These are phyloP conservation scores for Moxostoma hubbsi DNA, from an alignment of 2,797 vertebrate species.

Conservation along the genomic window DNA sequence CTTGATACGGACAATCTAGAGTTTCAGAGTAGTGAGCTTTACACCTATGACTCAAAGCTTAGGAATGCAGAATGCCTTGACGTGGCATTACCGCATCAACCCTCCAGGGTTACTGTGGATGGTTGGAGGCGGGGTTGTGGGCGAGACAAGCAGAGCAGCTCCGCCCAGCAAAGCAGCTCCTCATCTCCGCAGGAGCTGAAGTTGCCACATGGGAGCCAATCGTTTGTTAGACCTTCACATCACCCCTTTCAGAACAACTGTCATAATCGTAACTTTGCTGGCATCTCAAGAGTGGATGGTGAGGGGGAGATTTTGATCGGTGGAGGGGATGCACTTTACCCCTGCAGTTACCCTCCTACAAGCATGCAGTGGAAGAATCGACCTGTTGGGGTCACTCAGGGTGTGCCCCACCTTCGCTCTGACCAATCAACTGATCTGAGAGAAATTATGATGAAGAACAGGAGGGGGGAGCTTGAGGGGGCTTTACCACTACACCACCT, in stretches of 20 bases:
- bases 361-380: constrained; percentile 52
- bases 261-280: constrained; percentile 16
- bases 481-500: constrained; percentile 19
- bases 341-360: constrained; percentile 39
- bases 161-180: background rate
- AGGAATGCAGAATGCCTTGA: constrained; percentile 55
- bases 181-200: constrained; percentile 36
- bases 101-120: constrained; percentile 15
- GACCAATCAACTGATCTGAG: constrained; percentile 43
- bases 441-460: constrained; percentile 43
- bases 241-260: constrained; percentile 52
- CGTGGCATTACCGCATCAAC: background rate
- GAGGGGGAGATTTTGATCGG: constrained; percentile 26
- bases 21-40: constrained; percentile 76
- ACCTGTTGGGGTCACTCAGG: constrained; percentile 57
- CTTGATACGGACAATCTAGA: constrained; percentile 91
- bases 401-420: constrained; percentile 50
- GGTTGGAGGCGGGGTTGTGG: constrained; percentile 25
- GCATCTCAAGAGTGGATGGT: background rate
- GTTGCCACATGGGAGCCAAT: constrained; percentile 13
- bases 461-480: constrained; percentile 40
- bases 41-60: constrained; percentile 66
- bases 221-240: constrained; percentile 51
- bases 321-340: constrained; percentile 37
- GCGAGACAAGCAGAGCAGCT: background rate